These are phyloP conservation scores for Chlorops oryzae DNA, from an alignment of 1,140 invertebrate species.

Conservation along the genomic window DNA sequence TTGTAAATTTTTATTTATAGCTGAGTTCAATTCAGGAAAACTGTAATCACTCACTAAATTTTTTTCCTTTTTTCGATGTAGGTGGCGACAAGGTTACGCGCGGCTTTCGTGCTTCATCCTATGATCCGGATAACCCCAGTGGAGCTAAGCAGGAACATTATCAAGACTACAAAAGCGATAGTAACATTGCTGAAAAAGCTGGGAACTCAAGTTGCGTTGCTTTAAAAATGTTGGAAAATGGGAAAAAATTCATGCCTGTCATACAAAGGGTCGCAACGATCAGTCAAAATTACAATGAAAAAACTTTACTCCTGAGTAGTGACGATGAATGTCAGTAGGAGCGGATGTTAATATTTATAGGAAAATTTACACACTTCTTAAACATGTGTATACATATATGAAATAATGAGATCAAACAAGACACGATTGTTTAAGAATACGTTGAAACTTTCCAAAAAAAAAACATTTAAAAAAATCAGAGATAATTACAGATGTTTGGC, in stretches of 20 bases:
- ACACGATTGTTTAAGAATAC: neutral
- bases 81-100: slow-evolving; percentile 61
- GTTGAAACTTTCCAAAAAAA: neutral
- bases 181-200: slow-evolving; percentile 43
- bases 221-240: slow-evolving; percentile 44
- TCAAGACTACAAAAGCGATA: slow-evolving; percentile 27
- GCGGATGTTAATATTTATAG: neutral
- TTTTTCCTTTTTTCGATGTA: slow-evolving; percentile 16
- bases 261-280: slow-evolving; percentile 69
- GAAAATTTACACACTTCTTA: neutral
- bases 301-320: slow-evolving; percentile 90
- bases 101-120: slow-evolving; percentile 59
- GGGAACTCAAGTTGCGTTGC: slow-evolving; percentile 33
- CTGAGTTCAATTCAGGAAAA: no score
- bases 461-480: neutral
- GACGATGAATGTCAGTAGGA: slow-evolving; percentile 91
- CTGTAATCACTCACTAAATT: neutral
- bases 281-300: slow-evolving; percentile 85
- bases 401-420: neutral
- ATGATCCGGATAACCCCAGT: slow-evolving; percentile 61
- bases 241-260: slow-evolving; percentile 50
- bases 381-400: neutral
- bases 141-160: slow-evolving; percentile 11
- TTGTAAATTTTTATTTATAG: no score
- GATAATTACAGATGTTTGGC: no score